Evolutionary conservation across 2,797 vertebrate genomes (phyloP), one percentile per base, ranked within the genome.

Genomic region (Pseudopleuronectes americanus): DNA sequence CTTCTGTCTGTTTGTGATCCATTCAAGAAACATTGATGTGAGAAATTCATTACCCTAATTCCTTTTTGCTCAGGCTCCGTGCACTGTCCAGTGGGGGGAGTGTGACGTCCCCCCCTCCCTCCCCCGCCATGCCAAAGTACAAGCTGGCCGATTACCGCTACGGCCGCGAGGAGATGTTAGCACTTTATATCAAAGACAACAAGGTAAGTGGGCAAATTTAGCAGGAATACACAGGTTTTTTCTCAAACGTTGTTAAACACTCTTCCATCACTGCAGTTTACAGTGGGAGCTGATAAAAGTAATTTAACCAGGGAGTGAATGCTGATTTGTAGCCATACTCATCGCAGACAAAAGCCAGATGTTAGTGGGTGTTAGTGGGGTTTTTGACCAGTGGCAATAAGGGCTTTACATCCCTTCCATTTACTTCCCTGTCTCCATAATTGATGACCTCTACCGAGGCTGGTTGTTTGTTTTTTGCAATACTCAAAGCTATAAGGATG

Each of bases 81-180:
- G 96, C 96, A 90, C 96, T 97, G 92, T 97, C 96, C 90, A 96
- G 96, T 76, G 96, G 96, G 82, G 95, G 96, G 86, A 96, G 95
- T 69, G 94, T 97, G 89, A 95, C 95, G 64, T 97, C 96, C 91
- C 96, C 96, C 68, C 96, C 96, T 86, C 95, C 96, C 61, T 97
- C 96, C 88, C 96, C 96, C 41, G 96, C 96, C 93, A 97, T 97
- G 95, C 96, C 96, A 96, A 97, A 97, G 92, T 97, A 97, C 94
- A 97, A 97, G 93, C 93, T 97, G 92, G 96, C 96, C 69, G 96
- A 97, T 79, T 97, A 97, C 87, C 96, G 96, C 87, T 97, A 97
- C 14, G 96, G 96, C 89, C 93, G 96, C 87, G 96, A 97, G 92
- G 96, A 97, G 94, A 97, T 97, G 96, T 93, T 97, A 95, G 96